Conservation (phyloP, 2,888 invertebrate genomes). For the Troides oblongomaculatus region DNA sequence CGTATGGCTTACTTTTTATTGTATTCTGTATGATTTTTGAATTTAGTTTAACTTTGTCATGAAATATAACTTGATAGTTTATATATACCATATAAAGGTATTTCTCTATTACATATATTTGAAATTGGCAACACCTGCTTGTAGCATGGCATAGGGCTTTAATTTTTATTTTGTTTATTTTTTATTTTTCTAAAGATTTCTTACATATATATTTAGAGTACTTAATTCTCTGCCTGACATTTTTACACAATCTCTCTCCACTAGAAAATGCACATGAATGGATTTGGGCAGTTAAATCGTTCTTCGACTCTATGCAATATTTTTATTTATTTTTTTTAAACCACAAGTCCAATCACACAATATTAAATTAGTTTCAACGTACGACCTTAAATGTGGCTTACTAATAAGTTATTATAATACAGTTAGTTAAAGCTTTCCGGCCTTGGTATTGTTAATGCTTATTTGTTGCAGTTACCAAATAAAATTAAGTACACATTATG, state of each 20-base stretch:
- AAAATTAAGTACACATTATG: constrained; percentile 65
- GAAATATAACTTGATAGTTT: constrained; percentile 60
- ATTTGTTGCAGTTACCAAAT: constrained; percentile 73
- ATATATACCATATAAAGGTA: constrained; percentile 50
- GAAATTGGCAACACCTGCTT: constrained; percentile 55
- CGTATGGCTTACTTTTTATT: constrained; percentile 50
- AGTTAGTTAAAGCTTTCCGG: constrained; percentile 37
- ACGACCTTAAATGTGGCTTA: constrained; percentile 36
- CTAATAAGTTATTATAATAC: constrained; percentile 23
- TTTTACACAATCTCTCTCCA: constrained; percentile 1
- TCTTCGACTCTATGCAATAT: neutral
- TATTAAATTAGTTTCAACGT: constrained; percentile 18
- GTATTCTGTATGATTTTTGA: constrained; percentile 61
- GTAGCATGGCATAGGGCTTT: constrained; percentile 67
- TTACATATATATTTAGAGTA: constrained; percentile 38
- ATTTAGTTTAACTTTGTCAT: constrained; percentile 53
- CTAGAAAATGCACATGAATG: neutral
- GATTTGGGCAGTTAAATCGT: constrained; percentile 6
- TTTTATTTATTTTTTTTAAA: neutral
- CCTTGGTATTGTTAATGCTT: constrained; percentile 60
- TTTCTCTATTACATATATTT: constrained; percentile 59
- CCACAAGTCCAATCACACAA: constrained; percentile 22
- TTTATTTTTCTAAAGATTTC: constrained; percentile 42
- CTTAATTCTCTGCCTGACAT: constrained; percentile 41
- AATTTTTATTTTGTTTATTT: constrained; percentile 31